A percentile compares a stretch with the other conserved stretches of the same genome.
These are phyloP conservation scores for Aspiorhynchus laticeps DNA, from an alignment of 2,113 vertebrate species.

Conservation along the genomic window DNA sequence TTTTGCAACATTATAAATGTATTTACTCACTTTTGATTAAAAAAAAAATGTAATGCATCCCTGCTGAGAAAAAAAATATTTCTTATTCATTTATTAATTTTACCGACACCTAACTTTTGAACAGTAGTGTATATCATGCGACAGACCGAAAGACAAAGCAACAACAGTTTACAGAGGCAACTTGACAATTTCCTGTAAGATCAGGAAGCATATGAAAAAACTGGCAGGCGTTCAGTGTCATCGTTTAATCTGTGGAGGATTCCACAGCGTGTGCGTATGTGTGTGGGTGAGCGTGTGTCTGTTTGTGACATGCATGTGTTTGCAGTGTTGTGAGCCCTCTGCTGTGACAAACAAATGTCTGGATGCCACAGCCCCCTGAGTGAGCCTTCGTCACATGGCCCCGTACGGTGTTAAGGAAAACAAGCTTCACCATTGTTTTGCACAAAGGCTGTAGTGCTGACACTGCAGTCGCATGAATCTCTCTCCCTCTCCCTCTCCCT, in stretches of 20 bases:
- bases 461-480: slow-evolving; percentile 74
- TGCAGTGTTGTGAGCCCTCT: slow-evolving; percentile 67
- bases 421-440: slow-evolving; percentile 77
- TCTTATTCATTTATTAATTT: too few relatives aligned
- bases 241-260: slow-evolving; percentile 26
- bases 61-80: not conserved
- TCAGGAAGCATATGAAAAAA: not conserved
- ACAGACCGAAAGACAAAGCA: not conserved
- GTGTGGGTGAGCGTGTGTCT: slow-evolving; percentile 38
- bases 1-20: not conserved
- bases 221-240: not conserved
- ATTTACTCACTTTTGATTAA: not conserved
- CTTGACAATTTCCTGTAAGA: not conserved
- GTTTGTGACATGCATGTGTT: slow-evolving; percentile 56
- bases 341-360: too few relatives aligned
- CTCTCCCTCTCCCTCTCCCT: slow-evolving; percentile 21
- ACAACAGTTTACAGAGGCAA: not conserved
- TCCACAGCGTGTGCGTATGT: too few relatives aligned
- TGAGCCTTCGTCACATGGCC: slow-evolving; percentile 76
- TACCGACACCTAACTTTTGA: not conserved
- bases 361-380: slow-evolving; percentile 67
- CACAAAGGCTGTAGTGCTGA: slow-evolving; percentile 80
- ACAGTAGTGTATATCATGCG: not conserved
- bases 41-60: not conserved
- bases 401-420: slow-evolving; percentile 77